Percentiles rank a stretch among this genome's conserved stretches.
Conservation (phyloP, 2,888 invertebrate genomes). For the Agriopis leucophaearia region DNA sequence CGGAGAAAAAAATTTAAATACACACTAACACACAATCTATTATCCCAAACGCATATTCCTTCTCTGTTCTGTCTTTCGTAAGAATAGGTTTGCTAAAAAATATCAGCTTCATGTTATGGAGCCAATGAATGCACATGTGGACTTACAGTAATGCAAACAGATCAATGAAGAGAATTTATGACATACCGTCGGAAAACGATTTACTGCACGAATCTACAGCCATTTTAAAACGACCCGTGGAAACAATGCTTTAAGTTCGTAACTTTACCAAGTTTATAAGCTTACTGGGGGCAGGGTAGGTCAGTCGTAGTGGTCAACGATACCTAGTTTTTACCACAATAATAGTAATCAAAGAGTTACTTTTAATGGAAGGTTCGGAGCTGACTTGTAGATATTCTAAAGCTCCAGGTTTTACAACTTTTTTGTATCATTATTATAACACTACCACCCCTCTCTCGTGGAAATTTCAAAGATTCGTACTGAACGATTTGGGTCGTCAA, state of each 20-base stretch:
- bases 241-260: conserved; percentile 39
- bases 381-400: no score
- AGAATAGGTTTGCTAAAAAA: neutral
- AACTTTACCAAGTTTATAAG: conserved; percentile 32
- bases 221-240: conserved; percentile 44
- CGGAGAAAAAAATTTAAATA: no score
- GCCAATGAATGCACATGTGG: neutral
- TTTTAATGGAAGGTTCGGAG: conserved; percentile 44
- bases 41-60: no score
- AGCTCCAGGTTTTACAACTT: no score
- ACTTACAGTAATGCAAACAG: conserved; percentile 47
- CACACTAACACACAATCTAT: no score
- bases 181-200: conserved; percentile 46
- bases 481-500: no score
- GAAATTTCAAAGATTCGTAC: no score
- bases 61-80: no score
- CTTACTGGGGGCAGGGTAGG: conserved; percentile 40
- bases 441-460: no score
- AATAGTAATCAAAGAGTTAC: conserved; percentile 56
- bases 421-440: no score
- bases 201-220: conserved; percentile 43
- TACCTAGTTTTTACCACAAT: conserved; percentile 56
- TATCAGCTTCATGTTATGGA: neutral
- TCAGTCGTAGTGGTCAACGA: conserved; percentile 47
- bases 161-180: conserved; percentile 52